Evolutionary conservation across 2,888 invertebrate genomes (phyloP), one percentile per base, ranked within the genome.

Genomic region (Drosophila barbarae): DNA sequence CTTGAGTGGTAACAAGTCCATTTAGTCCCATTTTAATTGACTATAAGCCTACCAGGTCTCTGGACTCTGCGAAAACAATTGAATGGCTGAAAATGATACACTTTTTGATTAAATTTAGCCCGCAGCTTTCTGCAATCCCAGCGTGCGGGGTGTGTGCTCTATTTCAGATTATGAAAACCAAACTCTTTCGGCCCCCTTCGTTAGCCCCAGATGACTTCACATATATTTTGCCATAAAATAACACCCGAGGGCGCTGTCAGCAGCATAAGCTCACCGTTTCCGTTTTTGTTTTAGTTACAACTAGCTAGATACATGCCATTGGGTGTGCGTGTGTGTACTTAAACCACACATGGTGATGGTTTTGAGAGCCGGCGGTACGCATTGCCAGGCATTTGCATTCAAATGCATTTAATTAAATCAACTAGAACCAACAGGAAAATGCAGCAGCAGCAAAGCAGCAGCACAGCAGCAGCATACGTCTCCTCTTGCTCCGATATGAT

Each of bases 381-480:
- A 75, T 71, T 79, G 60, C 66, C 75, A 73, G 77, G 77, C 79
- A 81, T 77, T 72, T 86, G 76, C 77, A 86, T 85, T 82, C 86
- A 82, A 86, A 86, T 82, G 76, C 85, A 81, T 85, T 85, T 85
- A 85, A 85, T 85, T 85, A 86, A 85, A 85, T 85, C 85, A 86
- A 82, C 81, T 81, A 75, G 75, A 74, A 76, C 78, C 78, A 81
- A 81, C 74, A 76, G 71, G 69, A 76, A 78, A 78, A 64, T 78
- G 74, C 81, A 71, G 68, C 73, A 77, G 10, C 28, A 28, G 23
- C 71, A 64, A 18, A 52, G 26, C 54, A 54, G 13, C 47, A 28
- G 9, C 30, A 54, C 2, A 21, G 26, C 6, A 26, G 13, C 47
- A 28, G 9, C 30, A 54, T 26, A 26, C 26, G 26, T 26, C 26